These are phyloP conservation scores for Hyla sarda DNA, from an alignment of 2,113 vertebrate genomes.

Conservation along the genomic window DNA sequence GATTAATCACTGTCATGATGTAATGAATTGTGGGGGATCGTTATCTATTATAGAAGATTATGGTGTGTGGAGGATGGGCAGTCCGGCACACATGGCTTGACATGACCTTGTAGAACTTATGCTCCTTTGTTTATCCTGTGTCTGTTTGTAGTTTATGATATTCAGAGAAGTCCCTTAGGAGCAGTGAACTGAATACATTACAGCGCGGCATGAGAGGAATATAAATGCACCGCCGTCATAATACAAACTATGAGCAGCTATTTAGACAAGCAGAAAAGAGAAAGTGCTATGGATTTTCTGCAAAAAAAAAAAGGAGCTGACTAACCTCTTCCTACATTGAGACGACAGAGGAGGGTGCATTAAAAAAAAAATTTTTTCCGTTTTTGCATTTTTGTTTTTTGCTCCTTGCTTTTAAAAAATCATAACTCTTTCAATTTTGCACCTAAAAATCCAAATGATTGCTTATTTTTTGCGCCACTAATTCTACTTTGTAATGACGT, in stretches of 20 bases:
- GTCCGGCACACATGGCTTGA: slow-evolving; percentile 1
- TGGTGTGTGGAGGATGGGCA: neutral
- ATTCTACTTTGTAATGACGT: too few species aligned
- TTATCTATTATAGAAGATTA: slow-evolving; percentile 8
- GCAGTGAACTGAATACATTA: slow-evolving; percentile 19
- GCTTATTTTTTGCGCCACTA: too few species aligned
- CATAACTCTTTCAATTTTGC: too few species aligned
- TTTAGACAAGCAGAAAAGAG: slow-evolving; percentile 1
- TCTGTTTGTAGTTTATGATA: slow-evolving; percentile 29
- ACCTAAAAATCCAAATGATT: too few species aligned
- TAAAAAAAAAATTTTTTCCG: too few species aligned
- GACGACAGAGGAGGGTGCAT: neutral
- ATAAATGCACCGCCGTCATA: neutral
- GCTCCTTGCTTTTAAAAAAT: too few species aligned
- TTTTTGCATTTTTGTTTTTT: too few species aligned
- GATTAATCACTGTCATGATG: slow-evolving; percentile 40
- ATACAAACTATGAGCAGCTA: neutral
- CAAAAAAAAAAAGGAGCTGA: too few species aligned
- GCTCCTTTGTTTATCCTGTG: slow-evolving; percentile 37
- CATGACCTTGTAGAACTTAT: slow-evolving; percentile 31
- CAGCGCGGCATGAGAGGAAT: neutral
- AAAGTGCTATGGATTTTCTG: neutral
- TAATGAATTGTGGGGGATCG: slow-evolving; percentile 9
- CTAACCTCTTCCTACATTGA: neutral
- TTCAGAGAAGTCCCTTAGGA: slow-evolving; percentile 19